Evolutionary conservation across 2,888 invertebrate genomes (phyloP), one percentile per base, ranked within the genome.

Genomic region (Pterostichus madidus): DNA sequence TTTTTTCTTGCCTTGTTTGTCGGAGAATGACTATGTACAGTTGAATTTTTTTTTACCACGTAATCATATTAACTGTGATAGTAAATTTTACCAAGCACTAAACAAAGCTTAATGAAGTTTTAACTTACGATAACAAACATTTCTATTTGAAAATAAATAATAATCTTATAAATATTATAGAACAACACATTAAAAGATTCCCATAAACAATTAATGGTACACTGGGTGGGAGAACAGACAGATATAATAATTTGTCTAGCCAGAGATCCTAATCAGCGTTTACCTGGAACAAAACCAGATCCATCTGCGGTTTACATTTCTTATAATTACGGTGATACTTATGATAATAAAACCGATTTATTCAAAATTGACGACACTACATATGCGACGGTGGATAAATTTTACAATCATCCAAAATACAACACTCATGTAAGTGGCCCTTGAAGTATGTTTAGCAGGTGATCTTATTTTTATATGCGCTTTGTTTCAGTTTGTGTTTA

Each of bases 151-250:
- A 24, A 24, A 24, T 24, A 24, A 39, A 7, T 5, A 39, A 7
- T 39, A 5, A 7, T 39, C 39, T 35, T 32, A n/a, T 59, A 59
- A 59, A 59, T n/a, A n/a, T 90, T 91, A 44, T 92, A 97, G 97
- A 93, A 94, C 78, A 94, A 93, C 85, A 91, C 93, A 83, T 91
- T 97, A 24, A 95, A 97, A 90, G 97, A 97, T 90, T 94, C 94
- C 85, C 97, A 98, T 88, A 95, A 96, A 87, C 96, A 97, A 88
- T 90, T 98, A 87, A 95, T 97, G 93, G 96, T 98, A 8, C 96
- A 97, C 89, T 98, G 98, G 97, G 96, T 97, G 10, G 97, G 97
- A 32, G 95, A 96, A 89, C 94, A 95, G 17, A 96, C 96, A 84
- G 94, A 96, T 90, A 95, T 97, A 35, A 96, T 98, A 86, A 94